These are phyloP conservation scores for Fulica atra DNA, from an alignment of 2,113 vertebrate genomes.

Conservation along the genomic window DNA sequence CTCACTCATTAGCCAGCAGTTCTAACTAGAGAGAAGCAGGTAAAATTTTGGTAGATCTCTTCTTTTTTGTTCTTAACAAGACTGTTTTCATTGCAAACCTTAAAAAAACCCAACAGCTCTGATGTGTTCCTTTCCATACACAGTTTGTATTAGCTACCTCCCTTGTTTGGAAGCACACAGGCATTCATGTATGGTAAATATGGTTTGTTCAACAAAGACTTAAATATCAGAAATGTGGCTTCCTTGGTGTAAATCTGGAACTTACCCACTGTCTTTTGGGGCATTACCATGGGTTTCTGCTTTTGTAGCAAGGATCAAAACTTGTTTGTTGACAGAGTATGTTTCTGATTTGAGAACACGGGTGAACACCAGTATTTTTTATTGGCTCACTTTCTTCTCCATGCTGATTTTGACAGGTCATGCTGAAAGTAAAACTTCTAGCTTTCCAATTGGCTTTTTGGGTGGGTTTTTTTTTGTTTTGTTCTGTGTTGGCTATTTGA, in stretches of 20 bases:
- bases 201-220: background rate
- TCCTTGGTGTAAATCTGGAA: background rate
- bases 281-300: background rate
- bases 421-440: background rate
- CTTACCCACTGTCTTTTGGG: background rate
- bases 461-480: background rate
- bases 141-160: background rate
- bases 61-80: background rate
- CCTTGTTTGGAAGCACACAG: background rate
- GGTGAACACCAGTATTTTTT: background rate
- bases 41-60: background rate
- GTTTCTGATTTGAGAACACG: background rate
- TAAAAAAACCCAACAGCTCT: background rate
- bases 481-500: constrained; percentile 12
- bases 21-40: background rate
- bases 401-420: background rate
- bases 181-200: background rate
- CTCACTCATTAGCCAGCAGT: background rate
- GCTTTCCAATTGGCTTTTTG: background rate
- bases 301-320: background rate
- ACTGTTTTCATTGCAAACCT: background rate
- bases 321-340: background rate
- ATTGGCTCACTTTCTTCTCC: background rate
- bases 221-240: background rate
- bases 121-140: background rate